Evolutionary conservation across 2,797 vertebrate genomes (phyloP).

Genomic region (Knipowitschia caucasica): DNA sequence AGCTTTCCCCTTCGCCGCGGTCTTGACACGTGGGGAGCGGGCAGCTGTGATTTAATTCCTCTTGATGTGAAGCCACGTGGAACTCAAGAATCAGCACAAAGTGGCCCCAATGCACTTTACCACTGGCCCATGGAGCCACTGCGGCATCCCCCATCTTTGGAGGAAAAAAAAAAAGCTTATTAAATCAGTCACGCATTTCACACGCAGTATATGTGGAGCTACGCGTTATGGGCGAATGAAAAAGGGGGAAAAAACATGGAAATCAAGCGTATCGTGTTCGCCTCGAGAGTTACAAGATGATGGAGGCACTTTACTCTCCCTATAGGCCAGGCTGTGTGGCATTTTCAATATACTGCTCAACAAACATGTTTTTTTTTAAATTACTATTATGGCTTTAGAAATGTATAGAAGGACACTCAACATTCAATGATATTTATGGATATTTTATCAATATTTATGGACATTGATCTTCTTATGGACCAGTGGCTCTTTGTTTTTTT

Average conservation of each 20-base stretch:
- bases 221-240: slow-evolving; percentile 48
- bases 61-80: slow-evolving; percentile 61
- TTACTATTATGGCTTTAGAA: too few species aligned
- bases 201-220: slow-evolving; percentile 41
- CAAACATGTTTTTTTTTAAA: too few species aligned
- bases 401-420: too few species aligned
- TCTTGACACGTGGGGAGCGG: slow-evolving; percentile 42
- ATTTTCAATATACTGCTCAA: neutral
- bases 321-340: neutral
- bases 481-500: too few species aligned
- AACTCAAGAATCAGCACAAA: slow-evolving; percentile 69
- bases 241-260: slow-evolving; percentile 8
- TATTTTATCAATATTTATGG: too few species aligned
- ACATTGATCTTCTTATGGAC: too few species aligned
- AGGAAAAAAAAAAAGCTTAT: slow-evolving; percentile 35
- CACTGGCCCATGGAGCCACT: slow-evolving; percentile 37
- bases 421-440: too few species aligned
- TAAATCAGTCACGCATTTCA: slow-evolving; percentile 65
- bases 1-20: slow-evolving; percentile 46
- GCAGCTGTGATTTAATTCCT: slow-evolving; percentile 62
- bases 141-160: slow-evolving; percentile 24
- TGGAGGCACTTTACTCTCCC: slow-evolving; percentile 39
- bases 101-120: slow-evolving; percentile 43
- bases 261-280: slow-evolving; percentile 37
- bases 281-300: slow-evolving; percentile 17